Conservation (phyloP, 2,888 invertebrate species). For the Cephus nigrinus region DNA sequence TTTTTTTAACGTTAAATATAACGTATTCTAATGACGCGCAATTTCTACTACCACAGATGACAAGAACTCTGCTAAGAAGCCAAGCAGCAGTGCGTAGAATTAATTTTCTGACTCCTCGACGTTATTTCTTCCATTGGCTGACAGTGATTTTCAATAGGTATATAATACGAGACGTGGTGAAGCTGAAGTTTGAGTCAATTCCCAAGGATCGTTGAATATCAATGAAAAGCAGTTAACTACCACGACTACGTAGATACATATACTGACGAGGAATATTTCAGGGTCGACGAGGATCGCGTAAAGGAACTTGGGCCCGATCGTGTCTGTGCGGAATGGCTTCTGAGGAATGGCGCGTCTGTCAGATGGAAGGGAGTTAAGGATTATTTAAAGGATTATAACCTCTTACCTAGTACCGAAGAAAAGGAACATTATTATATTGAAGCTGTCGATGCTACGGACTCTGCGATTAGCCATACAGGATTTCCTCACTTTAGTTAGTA, state of each 20-base stretch:
- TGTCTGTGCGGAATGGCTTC: slow-evolving; percentile 94
- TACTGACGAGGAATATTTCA: slow-evolving; percentile 33
- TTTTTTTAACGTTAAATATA: not conserved
- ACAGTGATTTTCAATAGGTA: slow-evolving; percentile 47
- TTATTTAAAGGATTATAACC: slow-evolving; percentile 79
- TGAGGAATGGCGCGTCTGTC: slow-evolving; percentile 89
- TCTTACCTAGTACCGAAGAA: slow-evolving; percentile 72
- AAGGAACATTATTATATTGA: slow-evolving; percentile 65
- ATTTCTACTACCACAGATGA: not conserved
- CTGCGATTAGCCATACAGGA: slow-evolving; percentile 86
- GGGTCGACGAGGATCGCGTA: slow-evolving; percentile 76
- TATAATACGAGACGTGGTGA: not conserved
- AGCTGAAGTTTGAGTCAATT: not conserved
- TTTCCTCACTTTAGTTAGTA: slow-evolving; percentile 81
- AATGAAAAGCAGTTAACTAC: not conserved
- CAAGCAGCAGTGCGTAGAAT: not conserved
- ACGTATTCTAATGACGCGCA: not conserved
- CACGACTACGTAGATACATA: not conserved
- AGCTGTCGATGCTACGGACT: slow-evolving; percentile 84
- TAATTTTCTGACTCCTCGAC: not conserved
- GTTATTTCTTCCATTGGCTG: slow-evolving; percentile 47
- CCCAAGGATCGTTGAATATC: not conserved
- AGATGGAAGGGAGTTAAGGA: slow-evolving; percentile 73
- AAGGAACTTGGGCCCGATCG: slow-evolving; percentile 85
- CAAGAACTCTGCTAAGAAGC: not conserved